Evolutionary conservation across 2,888 invertebrate species (phyloP).

Genomic region (Andrena marginata): DNA sequence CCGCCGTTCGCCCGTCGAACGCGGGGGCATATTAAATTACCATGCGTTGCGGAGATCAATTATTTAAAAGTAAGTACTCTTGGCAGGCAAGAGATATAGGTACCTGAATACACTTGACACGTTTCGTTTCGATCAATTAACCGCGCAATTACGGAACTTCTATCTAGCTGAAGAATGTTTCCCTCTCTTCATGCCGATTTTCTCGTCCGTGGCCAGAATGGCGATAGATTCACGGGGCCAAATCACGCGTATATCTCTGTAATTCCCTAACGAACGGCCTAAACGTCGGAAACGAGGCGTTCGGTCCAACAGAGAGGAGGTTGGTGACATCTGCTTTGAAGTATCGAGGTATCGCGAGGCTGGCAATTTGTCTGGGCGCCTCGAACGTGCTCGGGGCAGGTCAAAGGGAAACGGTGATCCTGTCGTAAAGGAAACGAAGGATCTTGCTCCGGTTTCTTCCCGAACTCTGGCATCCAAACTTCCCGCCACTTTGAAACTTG

Average conservation of each 20-base stretch:
- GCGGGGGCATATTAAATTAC: constrained; percentile 13
- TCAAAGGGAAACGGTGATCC: constrained; percentile 9
- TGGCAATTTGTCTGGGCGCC: constrained; percentile 39
- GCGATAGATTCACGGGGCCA: constrained; percentile 4
- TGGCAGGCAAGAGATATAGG: too few species aligned
- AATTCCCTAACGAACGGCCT: constrained; percentile 64
- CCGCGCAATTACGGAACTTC: not conserved
- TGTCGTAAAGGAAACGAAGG: not conserved
- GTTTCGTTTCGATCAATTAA: too few species aligned
- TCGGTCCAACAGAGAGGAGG: not conserved
- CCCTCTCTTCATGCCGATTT: not conserved
- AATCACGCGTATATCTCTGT: constrained; percentile 47
- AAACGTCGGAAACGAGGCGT: constrained; percentile 17
- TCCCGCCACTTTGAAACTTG: not conserved
- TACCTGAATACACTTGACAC: too few species aligned
- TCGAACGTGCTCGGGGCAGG: not conserved
- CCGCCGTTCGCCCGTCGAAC: not conserved
- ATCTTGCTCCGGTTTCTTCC: not conserved
- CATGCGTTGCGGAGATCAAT: not conserved
- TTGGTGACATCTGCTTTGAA: constrained; percentile 47
- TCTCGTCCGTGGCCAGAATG: not conserved
- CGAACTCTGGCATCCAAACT: too few species aligned
- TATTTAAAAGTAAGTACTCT: not conserved
- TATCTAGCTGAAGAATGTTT: not conserved
- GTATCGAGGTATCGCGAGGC: constrained; percentile 41